Base-by-base conservation (phyloP, 1,140 invertebrate species). In the Cydia fagiglandana region DNA sequence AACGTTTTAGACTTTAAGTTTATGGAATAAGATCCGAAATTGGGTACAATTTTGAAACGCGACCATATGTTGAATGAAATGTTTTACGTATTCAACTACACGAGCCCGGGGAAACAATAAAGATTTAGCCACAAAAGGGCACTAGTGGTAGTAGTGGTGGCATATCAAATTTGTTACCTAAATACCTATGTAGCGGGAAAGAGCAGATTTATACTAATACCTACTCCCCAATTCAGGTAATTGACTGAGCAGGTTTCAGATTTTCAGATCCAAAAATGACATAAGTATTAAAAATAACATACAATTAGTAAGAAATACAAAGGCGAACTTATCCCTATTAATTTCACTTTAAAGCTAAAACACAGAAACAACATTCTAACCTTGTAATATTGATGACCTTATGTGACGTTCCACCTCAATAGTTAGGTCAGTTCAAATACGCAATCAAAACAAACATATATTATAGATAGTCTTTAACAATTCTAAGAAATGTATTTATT, bases 371-470 rank as follows among this genome's bases (percentile, higher is more conserved):
- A 53, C 2, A n/a, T 53, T 6, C 4, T 20, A 61, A 61, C 56
- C 17, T 24, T 61, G 56, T 12, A n/a, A 61, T 20, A 61, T n/a
- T 17, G 17, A 12, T 61, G 56, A 61, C 20, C 56, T 61, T 24
- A 61, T 61, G 20, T 53, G n/a, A 12, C 20, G 56, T 61, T 12
- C 2, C 17, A 20, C n/a, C 4, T 56, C 53, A 56, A 17, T 17
- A 56, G n/a, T 56, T 56, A 56, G 53, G n/a, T 56, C n/a, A 47
- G 12, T 47, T 47, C 45, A 47, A 56, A 17, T 56, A 56, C n/a
- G 53, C n/a, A 56, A 56, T 56, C 53, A 56, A 56, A 56, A 4
- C 47, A 50, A 50, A 15, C 47, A 50, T 13, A 30, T 34, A 34
- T 34, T 34, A 6, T 34, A 50, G 47, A 15, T 15, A n/a, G 38